Conservation (phyloP, 2,797 vertebrate genomes). For the Sebastiscus tertius region DNA sequence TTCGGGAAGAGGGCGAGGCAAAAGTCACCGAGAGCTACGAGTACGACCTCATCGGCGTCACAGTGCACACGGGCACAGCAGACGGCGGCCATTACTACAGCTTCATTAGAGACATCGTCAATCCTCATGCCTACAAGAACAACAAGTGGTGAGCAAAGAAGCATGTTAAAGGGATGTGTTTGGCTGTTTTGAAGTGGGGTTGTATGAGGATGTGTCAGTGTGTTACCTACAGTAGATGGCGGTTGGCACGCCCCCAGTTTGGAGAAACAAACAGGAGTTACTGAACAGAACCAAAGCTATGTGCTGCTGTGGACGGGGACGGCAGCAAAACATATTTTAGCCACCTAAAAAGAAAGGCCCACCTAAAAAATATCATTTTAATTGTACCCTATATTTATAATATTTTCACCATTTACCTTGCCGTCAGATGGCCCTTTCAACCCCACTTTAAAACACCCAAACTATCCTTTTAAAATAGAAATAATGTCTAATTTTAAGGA, state of each 20-base stretch:
- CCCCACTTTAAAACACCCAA: too few relatives aligned
- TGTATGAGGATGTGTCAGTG: too few relatives aligned
- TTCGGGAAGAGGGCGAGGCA: slow-evolving; percentile 88
- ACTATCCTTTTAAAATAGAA: too few relatives aligned
- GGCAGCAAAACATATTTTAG: too few relatives aligned
- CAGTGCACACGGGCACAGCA: slow-evolving; percentile 96
- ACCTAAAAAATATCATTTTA: too few relatives aligned
- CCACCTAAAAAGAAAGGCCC: too few relatives aligned
- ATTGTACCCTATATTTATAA: too few relatives aligned
- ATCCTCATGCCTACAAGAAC: slow-evolving; percentile 96
- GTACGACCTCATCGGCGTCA: slow-evolving; percentile 98
- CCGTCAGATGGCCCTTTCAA: too few relatives aligned
- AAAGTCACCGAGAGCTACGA: slow-evolving; percentile 94
- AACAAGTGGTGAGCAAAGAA: slow-evolving; percentile 92
- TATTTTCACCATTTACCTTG: too few relatives aligned
- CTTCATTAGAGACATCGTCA: slow-evolving; percentile 97
- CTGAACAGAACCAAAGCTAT: fast-evolving
- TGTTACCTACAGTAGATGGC: too few relatives aligned
- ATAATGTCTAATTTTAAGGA: not conserved
- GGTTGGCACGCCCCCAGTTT: fast-evolving
- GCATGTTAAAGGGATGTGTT: fast-evolving
- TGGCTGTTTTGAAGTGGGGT: fast-evolving
- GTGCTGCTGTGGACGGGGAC: too few relatives aligned
- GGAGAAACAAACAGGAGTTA: too few relatives aligned
- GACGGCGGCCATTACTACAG: slow-evolving; percentile 99